A percentile compares a stretch with the other conserved stretches of the same genome.
These are phyloP conservation scores for Dicentrarchus labrax DNA, from an alignment of 2,113 vertebrate genomes.

Conservation along the genomic window DNA sequence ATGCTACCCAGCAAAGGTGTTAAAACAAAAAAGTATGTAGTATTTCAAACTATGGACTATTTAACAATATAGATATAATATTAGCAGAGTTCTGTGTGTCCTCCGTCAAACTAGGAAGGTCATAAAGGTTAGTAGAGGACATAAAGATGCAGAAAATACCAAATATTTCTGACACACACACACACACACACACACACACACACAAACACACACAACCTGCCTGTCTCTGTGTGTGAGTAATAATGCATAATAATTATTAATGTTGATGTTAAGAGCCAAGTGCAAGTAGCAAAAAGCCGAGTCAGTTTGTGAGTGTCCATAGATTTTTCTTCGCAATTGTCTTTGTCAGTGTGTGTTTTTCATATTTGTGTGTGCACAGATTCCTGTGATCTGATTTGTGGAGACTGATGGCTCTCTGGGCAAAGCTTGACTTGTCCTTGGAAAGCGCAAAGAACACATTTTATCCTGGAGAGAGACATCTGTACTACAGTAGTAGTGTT, in stretches of 20 bases:
- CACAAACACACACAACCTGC: neutral
- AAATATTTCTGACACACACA: neutral
- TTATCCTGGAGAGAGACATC: conserved; percentile 46
- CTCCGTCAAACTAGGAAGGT: neutral
- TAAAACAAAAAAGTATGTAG: neutral
- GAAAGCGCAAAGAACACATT: conserved; percentile 48
- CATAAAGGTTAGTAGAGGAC: neutral
- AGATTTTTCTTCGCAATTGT: conserved; percentile 21
- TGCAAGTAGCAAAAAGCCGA: conserved; percentile 7
- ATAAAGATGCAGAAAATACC: neutral
- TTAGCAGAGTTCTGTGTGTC: neutral
- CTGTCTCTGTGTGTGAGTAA: neutral
- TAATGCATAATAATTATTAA: neutral
- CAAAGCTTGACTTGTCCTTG: conserved; percentile 62
- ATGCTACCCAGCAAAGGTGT: neutral
- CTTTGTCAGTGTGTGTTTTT: conserved; percentile 13
- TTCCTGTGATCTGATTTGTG: conserved; percentile 61
- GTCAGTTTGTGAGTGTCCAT: neutral
- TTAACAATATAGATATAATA: neutral
- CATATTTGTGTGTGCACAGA: conserved; percentile 34
- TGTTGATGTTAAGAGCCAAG: neutral
- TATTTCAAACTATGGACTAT: neutral
- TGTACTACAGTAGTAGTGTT: neutral
- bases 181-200: neutral
- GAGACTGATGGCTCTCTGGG: conserved; percentile 53